Conservation (phyloP, 92 coral and sea anemone genomes). For the Porites divaricata region DNA sequence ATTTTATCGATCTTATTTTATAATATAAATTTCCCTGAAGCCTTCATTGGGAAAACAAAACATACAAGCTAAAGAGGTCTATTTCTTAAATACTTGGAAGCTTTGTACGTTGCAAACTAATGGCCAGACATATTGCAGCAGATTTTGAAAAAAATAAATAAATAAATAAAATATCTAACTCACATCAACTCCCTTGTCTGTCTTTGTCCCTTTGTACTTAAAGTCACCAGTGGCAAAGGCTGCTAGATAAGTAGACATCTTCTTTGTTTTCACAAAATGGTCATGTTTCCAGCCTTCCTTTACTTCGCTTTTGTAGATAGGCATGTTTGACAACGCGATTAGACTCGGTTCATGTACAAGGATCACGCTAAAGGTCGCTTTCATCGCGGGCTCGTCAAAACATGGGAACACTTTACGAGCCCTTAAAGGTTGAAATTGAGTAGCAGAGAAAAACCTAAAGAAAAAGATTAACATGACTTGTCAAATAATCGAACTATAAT, state of each 20-base stretch:
- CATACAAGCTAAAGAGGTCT: no score
- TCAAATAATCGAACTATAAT: no score
- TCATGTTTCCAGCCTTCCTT: slow-evolving; percentile 56
- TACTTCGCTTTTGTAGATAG: slow-evolving; percentile 42
- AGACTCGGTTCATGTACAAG: slow-evolving; percentile 71
- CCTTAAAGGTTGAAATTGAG: slow-evolving; percentile 79
- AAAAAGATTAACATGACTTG: neutral
- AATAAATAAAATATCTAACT: no score
- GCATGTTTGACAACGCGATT: slow-evolving; percentile 88
- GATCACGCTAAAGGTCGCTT: slow-evolving; percentile 85
- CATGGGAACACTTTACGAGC: slow-evolving; percentile 93
- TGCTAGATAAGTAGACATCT: slow-evolving; percentile 80
- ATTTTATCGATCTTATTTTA: no score
- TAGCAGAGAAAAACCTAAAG: slow-evolving; percentile 61
- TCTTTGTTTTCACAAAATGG: slow-evolving; percentile 51
- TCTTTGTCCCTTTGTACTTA: slow-evolving; percentile 51
- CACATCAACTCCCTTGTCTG: slow-evolving; percentile 61
- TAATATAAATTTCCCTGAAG: no score
- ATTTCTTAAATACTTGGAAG: no score
- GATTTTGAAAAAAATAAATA: no score
- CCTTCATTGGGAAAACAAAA: no score
- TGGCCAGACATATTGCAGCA: no score
- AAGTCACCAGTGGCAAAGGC: slow-evolving; percentile 82
- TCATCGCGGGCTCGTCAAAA: slow-evolving; percentile 94
- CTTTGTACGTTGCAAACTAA: no score